Evolutionary conservation across 2,113 vertebrate species (phyloP), one percentile per base, ranked within the genome.

Genomic region (Burhinus bistriatus): DNA sequence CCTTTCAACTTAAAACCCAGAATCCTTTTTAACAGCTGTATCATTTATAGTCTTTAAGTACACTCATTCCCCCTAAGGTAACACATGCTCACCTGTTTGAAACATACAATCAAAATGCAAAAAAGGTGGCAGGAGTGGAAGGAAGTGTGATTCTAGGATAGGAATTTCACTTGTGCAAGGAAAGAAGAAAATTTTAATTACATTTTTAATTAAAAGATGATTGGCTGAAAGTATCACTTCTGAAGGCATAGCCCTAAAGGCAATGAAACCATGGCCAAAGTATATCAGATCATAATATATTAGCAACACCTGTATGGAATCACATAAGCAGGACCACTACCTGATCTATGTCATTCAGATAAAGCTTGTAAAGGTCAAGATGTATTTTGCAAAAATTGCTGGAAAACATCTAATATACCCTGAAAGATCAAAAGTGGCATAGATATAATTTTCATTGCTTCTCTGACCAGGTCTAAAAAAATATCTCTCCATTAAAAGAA

Each of bases 301-400:
- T 62, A 79, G 15, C 49, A 95, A 80, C 52, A 64, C 40, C 20
- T 86, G 27, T 57, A 72, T 73, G 58, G 54, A 81, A 62, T 77
- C 16, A 27, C 76, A 73, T 3, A 65, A n/a, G 34, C 7, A 32
- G 45, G 36, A 80, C 21, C 12, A 40, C 40, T 65, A 34, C n/a
- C 17, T 66, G 38, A 59, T 38, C 66, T 54, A 7, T 42, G 32
- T 40, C 45, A 55, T 29, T 65, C 45, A 90, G 29, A 58, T 32
- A 92, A 80, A 80, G 16, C 23, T 65, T 61, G 49, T 62, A 73
- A 80, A 88, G 52, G 30, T 81, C 79, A 90, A 83, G 29, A 73
- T 18, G 4, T 15, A 69, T 69, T 86, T 80, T 90, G 27, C 12
- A 83, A 86, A 69, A 83, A 40, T 16, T 57, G 8, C 40, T 65